These are phyloP conservation scores for Arctopsyche grandis DNA, from an alignment of 1,140 invertebrate species.

Conservation along the genomic window DNA sequence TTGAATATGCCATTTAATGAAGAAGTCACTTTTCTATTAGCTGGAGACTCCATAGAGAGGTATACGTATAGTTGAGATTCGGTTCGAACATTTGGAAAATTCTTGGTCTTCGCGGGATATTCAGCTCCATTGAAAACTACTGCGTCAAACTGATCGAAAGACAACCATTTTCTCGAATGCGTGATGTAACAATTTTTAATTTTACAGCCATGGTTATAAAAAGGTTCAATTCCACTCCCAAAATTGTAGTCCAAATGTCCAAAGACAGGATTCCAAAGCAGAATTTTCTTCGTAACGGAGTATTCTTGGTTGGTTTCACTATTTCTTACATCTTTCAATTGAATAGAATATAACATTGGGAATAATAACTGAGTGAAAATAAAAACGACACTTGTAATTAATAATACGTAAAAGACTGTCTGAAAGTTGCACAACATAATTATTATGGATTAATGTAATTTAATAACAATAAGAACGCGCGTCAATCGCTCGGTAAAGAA, in stretches of 20 bases:
- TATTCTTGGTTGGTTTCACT: too few species aligned
- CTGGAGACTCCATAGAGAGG: conserved; percentile 55
- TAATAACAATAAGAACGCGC: too few species aligned
- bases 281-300: conserved; percentile 11
- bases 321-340: too few species aligned
- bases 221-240: conserved; percentile 41
- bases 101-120: conserved; percentile 37
- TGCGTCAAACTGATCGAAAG: conserved; percentile 59
- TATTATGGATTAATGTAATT: too few species aligned
- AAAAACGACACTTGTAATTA: too few species aligned
- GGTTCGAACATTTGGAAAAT: neutral
- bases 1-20: conserved; percentile 63
- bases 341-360: too few species aligned
- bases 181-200: conserved; percentile 44
- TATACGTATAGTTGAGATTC: conserved; percentile 45
- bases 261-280: conserved; percentile 48
- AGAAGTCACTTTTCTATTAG: conserved; percentile 55
- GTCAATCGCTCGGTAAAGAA: too few species aligned
- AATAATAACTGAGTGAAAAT: too few species aligned
- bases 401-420: too few species aligned
- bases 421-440: too few species aligned
- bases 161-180: conserved; percentile 34
- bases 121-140: conserved; percentile 60
- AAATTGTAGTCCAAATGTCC: conserved; percentile 34
- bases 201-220: conserved; percentile 38